Base-by-base conservation (phyloP, 2,888 invertebrate species). In the Eurytoma californica region DNA sequence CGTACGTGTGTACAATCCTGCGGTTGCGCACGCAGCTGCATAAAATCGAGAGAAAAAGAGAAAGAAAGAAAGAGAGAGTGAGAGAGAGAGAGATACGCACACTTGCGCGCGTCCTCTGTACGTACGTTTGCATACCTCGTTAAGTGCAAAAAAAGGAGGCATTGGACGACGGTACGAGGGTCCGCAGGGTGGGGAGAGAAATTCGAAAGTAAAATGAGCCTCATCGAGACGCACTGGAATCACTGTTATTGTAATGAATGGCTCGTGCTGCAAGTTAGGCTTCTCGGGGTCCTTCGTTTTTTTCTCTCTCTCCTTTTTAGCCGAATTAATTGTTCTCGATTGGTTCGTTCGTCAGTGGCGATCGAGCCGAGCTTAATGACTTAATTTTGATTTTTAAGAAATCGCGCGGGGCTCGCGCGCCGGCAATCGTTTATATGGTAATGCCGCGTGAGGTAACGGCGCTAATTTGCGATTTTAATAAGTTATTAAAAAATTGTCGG, bases 191-290 rank as follows among this genome's bases (percentile, higher is more conserved):
- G 16, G 51, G 49, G 16, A 39, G 39, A 65, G 20, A 65, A 20
- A 73, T 73, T 57, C 73, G 73, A 73, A 65, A 73, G 73, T 65
- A 73, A 73, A 73, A 73, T 73, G 73, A 65, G 58, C 20, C 51
- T 24, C 57, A 18, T 24, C 12, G n/a, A 47, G 20, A 28, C 14
- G 9, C n/a, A 7, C 28, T 12, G 67, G 53, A 67, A 67, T 67
- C 53, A 28, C 28, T 53, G 53, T 53, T 53, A 47, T 55, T 14
- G 28, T 28, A 55, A 67, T 67, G 67, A 67, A 30, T 67, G 53
- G 28, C n/a, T 28, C 28, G 28, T 60, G 53, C n/a, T 53, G 53
- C 13, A 53, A n/a, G 53, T n/a, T n/a, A 53, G 53, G 53, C 53
- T 53, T 53, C 53, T n/a, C 16, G 4, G 53, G 3, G 2, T 39